Conservation (phyloP, 2,888 invertebrate genomes). For the Diplazon laetatorius region DNA sequence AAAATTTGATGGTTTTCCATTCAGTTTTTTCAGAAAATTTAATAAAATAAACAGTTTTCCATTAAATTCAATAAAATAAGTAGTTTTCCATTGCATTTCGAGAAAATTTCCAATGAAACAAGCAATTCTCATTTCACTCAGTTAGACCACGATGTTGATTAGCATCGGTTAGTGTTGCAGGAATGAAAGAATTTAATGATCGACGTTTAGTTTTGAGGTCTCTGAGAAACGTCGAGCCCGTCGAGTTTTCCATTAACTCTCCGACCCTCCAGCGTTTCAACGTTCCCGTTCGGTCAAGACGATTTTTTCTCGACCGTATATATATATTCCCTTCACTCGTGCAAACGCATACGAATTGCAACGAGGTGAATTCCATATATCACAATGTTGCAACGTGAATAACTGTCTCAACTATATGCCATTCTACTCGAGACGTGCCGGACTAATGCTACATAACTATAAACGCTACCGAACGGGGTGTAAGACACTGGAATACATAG, state of each 20-base stretch:
- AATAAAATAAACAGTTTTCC: too few species aligned
- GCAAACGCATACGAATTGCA: background rate
- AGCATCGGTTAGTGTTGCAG: background rate
- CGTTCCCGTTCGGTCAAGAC: slow-evolving; percentile 4
- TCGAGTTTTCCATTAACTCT: slow-evolving; percentile 27
- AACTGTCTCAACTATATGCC: slow-evolving; percentile 7
- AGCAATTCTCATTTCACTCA: too few species aligned
- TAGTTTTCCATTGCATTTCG: too few species aligned
- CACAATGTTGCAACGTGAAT: background rate
- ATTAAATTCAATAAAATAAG: too few species aligned
- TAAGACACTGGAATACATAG: slow-evolving; percentile 1
- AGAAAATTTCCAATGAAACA: too few species aligned
- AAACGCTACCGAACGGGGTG: background rate
- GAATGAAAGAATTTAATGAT: background rate
- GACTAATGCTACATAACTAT: background rate
- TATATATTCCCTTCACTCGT: slow-evolving; percentile 4
- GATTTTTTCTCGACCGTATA: slow-evolving; percentile 27
- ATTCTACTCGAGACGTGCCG: slow-evolving; percentile 14
- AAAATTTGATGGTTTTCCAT: too few species aligned
- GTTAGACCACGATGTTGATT: background rate
- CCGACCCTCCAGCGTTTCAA: slow-evolving; percentile 10
- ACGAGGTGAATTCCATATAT: slow-evolving; percentile 7
- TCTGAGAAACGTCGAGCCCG: background rate
- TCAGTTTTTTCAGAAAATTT: too few species aligned
- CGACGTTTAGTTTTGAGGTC: background rate